These are phyloP conservation scores for Sarcophaga variegata DNA, from an alignment of 2,888 invertebrate species.

Conservation along the genomic window DNA sequence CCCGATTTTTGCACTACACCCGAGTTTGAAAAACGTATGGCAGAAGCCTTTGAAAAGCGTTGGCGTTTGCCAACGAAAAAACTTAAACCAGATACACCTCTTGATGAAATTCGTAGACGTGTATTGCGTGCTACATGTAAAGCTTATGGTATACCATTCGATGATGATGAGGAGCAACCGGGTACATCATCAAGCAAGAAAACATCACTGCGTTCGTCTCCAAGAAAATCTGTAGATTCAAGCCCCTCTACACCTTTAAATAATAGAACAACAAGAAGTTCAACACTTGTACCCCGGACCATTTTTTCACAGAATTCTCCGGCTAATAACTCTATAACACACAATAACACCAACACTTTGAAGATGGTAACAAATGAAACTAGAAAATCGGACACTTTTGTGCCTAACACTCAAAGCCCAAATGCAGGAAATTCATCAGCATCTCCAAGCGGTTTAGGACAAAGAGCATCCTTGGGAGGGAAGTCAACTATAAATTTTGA, in stretches of 20 bases:
- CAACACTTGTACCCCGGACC: constrained; percentile 54
- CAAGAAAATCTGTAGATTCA: constrained; percentile 18
- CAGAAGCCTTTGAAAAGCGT: constrained; percentile 79
- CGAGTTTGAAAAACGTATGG: constrained; percentile 80
- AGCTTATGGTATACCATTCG: constrained; percentile 76
- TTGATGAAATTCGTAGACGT: constrained; percentile 77
- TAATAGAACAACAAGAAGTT: constrained; percentile 39
- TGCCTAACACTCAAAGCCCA: constrained; percentile 75
- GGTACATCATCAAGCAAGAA: constrained; percentile 57
- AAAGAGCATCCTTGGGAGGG: constrained; percentile 69
- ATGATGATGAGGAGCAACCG: constrained; percentile 60
- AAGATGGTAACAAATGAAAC: constrained; percentile 37
- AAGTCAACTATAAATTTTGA: constrained; percentile 78
- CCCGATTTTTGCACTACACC: constrained; percentile 80
- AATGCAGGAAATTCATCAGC: constrained; percentile 20
- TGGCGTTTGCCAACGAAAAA: constrained; percentile 79
- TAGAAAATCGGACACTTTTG: constrained; percentile 69
- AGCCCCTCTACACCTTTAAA: constrained; percentile 52
- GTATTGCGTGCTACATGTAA: constrained; percentile 78
- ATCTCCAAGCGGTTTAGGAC: constrained; percentile 59
- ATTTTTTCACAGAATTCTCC: constrained; percentile 64
- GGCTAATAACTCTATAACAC: constrained; percentile 7
- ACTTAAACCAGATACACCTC: constrained; percentile 78
- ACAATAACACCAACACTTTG: constrained; percentile 23
- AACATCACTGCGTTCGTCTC: constrained; percentile 18